phyloP scores from a whole-genome alignment of 2,797 vertebrate genomes.

The Taeniopygia guttata region DNA sequence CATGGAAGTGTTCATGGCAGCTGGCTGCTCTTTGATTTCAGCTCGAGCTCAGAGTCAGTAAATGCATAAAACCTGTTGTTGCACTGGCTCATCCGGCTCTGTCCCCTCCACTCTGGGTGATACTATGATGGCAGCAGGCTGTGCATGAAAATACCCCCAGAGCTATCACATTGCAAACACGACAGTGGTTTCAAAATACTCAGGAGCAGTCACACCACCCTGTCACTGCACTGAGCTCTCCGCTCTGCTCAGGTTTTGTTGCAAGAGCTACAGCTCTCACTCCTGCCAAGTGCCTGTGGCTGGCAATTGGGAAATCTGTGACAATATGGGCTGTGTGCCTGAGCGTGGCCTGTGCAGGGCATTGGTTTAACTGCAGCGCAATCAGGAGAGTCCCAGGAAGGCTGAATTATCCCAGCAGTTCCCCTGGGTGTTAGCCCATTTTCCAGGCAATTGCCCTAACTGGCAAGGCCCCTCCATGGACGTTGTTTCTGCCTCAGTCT shows the following conservation, averaged over 20 bases:
- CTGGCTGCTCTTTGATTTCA: constrained; percentile 4
- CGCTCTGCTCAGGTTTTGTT: background rate
- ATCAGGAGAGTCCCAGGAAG: background rate
- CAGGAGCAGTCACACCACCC: background rate
- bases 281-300: background rate
- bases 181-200: background rate
- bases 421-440: background rate
- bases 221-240: background rate
- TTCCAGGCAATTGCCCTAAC: background rate
- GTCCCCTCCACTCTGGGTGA: background rate
- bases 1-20: background rate
- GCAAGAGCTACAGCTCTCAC: background rate
- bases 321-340: background rate
- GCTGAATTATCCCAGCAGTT: background rate
- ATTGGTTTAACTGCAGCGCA: background rate
- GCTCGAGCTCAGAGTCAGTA: background rate
- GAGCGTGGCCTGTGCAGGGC: accelerated
- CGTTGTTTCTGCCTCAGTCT: background rate
- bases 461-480: background rate
- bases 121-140: background rate
- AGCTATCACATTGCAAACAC: background rate
- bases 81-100: background rate
- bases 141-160: background rate
- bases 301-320: background rate
- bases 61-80: accelerated